phyloP scores from a whole-genome alignment of 2,797 vertebrate genomes.

The Pipistrellus pipistrellus region DNA sequence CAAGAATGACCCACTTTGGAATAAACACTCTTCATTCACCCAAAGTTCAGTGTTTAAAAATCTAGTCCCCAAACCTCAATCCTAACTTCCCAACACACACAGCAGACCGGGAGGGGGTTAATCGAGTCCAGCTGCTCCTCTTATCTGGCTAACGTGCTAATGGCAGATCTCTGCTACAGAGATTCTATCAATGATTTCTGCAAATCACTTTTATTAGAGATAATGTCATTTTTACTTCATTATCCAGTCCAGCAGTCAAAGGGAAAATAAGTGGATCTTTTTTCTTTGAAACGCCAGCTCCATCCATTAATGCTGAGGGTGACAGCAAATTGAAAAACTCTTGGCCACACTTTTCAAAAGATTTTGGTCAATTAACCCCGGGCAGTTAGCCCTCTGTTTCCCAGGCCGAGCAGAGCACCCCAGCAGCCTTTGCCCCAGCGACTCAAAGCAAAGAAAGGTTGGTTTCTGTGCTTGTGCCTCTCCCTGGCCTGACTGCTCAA shows the following conservation, averaged over 20 bases:
- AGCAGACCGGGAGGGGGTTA: slow-evolving; percentile 72
- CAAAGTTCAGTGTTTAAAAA: slow-evolving; percentile 27
- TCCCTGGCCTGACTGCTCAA: background rate
- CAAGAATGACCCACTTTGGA: slow-evolving; percentile 35
- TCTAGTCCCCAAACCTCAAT: background rate
- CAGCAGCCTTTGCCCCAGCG: slow-evolving; percentile 45
- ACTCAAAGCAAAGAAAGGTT: slow-evolving; percentile 33
- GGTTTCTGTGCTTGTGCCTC: background rate
- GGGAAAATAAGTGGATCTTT: slow-evolving; percentile 86
- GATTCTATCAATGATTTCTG: slow-evolving; percentile 86
- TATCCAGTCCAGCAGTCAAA: slow-evolving; percentile 87
- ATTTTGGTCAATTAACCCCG: slow-evolving; percentile 65
- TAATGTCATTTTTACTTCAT: slow-evolving; percentile 90
- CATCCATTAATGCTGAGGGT: slow-evolving; percentile 85
- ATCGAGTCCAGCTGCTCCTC: slow-evolving; percentile 72
- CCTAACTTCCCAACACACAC: slow-evolving; percentile 45
- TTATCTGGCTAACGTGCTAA: slow-evolving; percentile 87
- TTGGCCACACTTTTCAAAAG: slow-evolving; percentile 79
- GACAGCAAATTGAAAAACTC: slow-evolving; percentile 84
- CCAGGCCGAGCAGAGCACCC: slow-evolving; percentile 1
- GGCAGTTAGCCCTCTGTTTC: slow-evolving; percentile 58
- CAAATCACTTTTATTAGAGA: slow-evolving; percentile 88
- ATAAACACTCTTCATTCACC: background rate
- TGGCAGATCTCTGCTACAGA: slow-evolving; percentile 85
- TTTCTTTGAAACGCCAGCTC: slow-evolving; percentile 77